These are phyloP conservation scores for Lanius collurio DNA, from an alignment of 2,113 vertebrate species.

Conservation along the genomic window DNA sequence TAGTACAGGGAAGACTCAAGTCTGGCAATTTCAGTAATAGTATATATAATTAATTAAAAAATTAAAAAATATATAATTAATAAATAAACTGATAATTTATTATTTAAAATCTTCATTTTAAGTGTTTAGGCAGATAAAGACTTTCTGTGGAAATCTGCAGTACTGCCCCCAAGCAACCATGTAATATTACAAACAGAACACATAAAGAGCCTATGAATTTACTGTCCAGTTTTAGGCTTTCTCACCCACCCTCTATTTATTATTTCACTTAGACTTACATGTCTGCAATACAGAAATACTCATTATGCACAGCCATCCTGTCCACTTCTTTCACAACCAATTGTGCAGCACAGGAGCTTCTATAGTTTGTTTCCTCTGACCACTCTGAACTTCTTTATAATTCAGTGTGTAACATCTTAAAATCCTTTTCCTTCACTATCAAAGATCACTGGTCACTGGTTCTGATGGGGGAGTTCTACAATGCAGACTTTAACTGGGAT, in stretches of 20 bases:
- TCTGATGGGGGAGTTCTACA: not conserved
- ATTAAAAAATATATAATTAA: not conserved
- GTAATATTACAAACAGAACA: not conserved
- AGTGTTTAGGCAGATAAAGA: not conserved
- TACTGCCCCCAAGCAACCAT: rapidly evolving
- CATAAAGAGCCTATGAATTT: not conserved
- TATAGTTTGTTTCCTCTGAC: not conserved
- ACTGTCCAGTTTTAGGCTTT: not conserved
- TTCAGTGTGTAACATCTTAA: rapidly evolving
- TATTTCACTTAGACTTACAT: not conserved
- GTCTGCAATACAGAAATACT: not conserved
- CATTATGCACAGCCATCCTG: not conserved
- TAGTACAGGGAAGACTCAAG: not conserved
- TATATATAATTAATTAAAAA: not conserved
- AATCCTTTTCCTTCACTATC: not conserved
- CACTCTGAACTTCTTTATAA: not conserved
- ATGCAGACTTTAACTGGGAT: not conserved
- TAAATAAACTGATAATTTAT: not conserved
- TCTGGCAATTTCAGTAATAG: not conserved
- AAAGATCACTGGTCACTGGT: not conserved
- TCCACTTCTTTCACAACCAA: not conserved
- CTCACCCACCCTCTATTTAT: not conserved
- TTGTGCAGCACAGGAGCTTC: not conserved
- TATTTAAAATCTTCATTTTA: not conserved
- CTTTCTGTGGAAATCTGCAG: not conserved